These are phyloP conservation scores for Pomatostomus ruficeps DNA, from an alignment of 2,113 vertebrate genomes.

Conservation along the genomic window DNA sequence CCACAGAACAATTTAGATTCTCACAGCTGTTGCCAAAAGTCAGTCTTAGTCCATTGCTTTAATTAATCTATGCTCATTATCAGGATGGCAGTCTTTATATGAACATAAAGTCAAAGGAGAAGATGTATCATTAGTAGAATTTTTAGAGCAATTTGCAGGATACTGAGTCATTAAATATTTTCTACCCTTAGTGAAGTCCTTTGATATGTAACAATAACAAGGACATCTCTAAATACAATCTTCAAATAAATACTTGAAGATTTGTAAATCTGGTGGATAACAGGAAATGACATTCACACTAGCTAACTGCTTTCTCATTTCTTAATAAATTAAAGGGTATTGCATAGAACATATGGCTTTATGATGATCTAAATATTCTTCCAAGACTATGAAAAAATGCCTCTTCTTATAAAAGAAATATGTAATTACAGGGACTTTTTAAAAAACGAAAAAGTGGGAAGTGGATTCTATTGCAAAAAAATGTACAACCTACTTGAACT, in stretches of 20 bases:
- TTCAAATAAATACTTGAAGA: slow-evolving; percentile 3
- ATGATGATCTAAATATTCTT: not conserved
- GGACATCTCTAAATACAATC: not conserved
- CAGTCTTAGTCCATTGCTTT: not conserved
- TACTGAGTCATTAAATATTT: slow-evolving; percentile 31
- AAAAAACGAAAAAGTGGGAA: not conserved
- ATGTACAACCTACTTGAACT: not conserved
- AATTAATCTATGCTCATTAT: slow-evolving; percentile 39
- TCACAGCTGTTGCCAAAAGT: slow-evolving; percentile 3
- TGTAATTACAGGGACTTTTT: not conserved
- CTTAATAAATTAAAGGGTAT: not conserved
- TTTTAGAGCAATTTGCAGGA: slow-evolving; percentile 15
- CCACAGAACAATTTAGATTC: not conserved
- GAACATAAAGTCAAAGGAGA: slow-evolving; percentile 31
- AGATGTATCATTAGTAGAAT: not conserved
- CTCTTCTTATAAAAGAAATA: not conserved
- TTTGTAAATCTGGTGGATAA: not conserved
- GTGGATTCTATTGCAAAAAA: not conserved
- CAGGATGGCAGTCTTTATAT: not conserved
- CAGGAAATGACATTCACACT: not conserved
- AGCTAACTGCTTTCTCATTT: not conserved
- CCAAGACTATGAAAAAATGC: not conserved
- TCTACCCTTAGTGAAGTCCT: not conserved
- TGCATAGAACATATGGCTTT: not conserved
- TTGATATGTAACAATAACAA: slow-evolving; percentile 20